phyloP scores from a whole-genome alignment of 35 echinoderm and acorn worm genomes.

The Diadema setosum region DNA sequence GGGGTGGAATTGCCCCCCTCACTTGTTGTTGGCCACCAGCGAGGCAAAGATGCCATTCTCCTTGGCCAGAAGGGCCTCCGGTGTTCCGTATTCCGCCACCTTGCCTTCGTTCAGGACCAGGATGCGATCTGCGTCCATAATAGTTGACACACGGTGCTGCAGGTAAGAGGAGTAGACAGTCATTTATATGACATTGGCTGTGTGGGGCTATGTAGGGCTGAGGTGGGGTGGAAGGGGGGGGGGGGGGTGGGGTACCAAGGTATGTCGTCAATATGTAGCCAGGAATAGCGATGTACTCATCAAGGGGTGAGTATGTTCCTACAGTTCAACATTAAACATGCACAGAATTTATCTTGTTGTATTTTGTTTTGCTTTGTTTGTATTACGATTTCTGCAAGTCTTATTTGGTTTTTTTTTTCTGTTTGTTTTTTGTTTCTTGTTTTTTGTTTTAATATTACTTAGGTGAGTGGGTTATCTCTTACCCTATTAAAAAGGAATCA shows the following conservation, averaged over 20 bases:
- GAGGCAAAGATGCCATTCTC: slow-evolving; percentile 86
- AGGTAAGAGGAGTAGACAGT: background rate
- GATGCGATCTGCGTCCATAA: slow-evolving; percentile 82
- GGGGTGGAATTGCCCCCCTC: background rate
- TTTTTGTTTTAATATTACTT: too few relatives aligned
- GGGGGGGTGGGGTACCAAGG: background rate
- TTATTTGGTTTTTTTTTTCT: too few relatives aligned
- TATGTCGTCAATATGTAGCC: background rate
- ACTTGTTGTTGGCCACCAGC: slow-evolving; percentile 56
- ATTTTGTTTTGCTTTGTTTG: too few relatives aligned
- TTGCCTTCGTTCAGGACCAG: slow-evolving; percentile 64
- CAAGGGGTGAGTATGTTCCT: too few relatives aligned
- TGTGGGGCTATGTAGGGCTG: background rate
- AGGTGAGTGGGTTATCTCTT: too few relatives aligned
- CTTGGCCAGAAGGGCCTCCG: slow-evolving; percentile 60
- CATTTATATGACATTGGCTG: too few relatives aligned
- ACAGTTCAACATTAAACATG: too few relatives aligned
- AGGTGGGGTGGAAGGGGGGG: background rate
- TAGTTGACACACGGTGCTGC: slow-evolving; percentile 90
- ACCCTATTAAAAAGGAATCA: too few relatives aligned
- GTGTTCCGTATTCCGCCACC: slow-evolving; percentile 73
- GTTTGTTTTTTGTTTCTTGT: too few relatives aligned
- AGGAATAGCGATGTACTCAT: background rate
- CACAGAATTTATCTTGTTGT: too few relatives aligned
- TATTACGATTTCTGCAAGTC: too few relatives aligned